Percentiles rank a stretch among this genome's conserved stretches.
These are phyloP conservation scores for Cossypha caffra DNA, from an alignment of 2,797 vertebrate species.

Conservation along the genomic window DNA sequence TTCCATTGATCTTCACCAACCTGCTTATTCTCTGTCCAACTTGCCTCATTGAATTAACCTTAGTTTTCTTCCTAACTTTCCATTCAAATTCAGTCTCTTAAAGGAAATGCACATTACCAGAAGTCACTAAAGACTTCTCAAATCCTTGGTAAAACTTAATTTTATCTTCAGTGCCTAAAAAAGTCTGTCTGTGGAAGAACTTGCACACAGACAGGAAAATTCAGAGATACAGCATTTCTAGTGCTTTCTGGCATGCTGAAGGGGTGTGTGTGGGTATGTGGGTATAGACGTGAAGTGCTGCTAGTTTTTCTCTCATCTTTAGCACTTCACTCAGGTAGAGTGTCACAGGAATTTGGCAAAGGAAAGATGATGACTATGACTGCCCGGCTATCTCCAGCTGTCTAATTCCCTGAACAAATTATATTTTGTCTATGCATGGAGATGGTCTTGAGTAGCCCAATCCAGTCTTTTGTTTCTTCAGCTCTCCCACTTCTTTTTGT, in stretches of 20 bases:
- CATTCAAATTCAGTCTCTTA: background rate
- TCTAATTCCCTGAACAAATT: background rate
- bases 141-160: background rate
- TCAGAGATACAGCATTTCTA: background rate
- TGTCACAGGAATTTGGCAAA: background rate
- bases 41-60: background rate
- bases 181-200: background rate
- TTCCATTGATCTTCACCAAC: background rate
- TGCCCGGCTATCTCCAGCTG: background rate
- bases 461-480: background rate
- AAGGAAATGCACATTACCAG: background rate
- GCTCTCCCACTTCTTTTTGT: background rate
- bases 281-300: background rate
- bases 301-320: background rate
- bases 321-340: background rate
- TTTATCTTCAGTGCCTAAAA: background rate
- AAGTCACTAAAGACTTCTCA: background rate
- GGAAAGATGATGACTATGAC: background rate
- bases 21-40: background rate
- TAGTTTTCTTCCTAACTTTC: background rate
- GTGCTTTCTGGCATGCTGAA: background rate
- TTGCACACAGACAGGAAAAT: background rate
- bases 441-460: background rate
- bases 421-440: background rate
- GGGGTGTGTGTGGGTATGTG: rapidly evolving